Evolutionary conservation across 2,797 vertebrate genomes (phyloP).

Genomic region (Takifugu ocellatus): DNA sequence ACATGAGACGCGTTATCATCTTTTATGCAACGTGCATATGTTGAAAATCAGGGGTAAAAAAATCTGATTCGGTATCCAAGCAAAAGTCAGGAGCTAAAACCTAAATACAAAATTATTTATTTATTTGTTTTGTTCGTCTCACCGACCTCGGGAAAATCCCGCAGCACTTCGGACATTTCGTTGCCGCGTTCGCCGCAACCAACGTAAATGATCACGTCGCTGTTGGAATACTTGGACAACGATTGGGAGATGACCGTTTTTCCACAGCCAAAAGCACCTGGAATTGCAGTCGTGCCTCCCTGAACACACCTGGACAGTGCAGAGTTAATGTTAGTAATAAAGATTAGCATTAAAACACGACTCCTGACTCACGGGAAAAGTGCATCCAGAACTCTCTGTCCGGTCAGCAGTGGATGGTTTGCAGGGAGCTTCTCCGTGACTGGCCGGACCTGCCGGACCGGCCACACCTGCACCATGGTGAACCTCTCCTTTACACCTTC

Average conservation of each 20-base stretch:
- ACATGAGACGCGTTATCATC: background rate
- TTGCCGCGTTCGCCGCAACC: conserved; percentile 98
- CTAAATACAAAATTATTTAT: too few relatives aligned
- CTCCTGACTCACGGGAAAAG: conserved; percentile 89
- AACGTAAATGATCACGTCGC: conserved; percentile 96
- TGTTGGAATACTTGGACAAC: conserved; percentile 97
- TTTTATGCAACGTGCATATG: background rate
- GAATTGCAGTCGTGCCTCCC: conserved; percentile 96
- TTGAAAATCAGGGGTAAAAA: background rate
- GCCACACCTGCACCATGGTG: conserved; percentile 96
- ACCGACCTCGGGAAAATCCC: conserved; percentile 84
- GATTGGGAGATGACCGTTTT: conserved; percentile 99
- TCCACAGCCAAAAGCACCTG: conserved; percentile 97
- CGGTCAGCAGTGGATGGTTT: conserved; percentile 86
- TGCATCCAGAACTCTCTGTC: conserved; percentile 77
- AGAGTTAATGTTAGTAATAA: background rate
- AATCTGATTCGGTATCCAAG: too few relatives aligned
- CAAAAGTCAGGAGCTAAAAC: too few relatives aligned
- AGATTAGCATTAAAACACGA: background rate
- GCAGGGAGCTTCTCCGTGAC: conserved; percentile 96
- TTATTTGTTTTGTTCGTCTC: background rate
- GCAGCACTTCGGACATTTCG: conserved; percentile 98
- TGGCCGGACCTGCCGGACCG: conserved; percentile 91
- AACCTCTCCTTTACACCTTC: conserved; percentile 96
- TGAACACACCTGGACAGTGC: conserved; percentile 86